Conservation (phyloP, 2,113 vertebrate genomes). For the Notarius lentiginosus region DNA sequence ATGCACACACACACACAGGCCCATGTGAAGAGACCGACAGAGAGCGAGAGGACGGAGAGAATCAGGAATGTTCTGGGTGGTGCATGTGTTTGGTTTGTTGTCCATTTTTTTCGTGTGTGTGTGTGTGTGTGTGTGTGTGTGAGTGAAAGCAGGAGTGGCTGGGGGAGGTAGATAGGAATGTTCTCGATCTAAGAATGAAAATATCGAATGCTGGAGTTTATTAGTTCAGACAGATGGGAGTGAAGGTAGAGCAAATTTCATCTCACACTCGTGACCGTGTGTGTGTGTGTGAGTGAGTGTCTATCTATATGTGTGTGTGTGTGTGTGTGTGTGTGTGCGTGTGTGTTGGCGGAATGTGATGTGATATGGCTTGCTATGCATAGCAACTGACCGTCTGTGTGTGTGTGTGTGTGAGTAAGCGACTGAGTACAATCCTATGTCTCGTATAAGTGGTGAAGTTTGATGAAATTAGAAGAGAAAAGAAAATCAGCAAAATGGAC, state of each 20-base stretch:
- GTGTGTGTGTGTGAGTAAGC: background rate
- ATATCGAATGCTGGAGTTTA: conserved; percentile 6
- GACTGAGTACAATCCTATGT: background rate
- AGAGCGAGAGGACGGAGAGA: conserved; percentile 5
- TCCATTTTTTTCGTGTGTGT: conserved; percentile 7
- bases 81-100: conserved; percentile 36
- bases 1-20: background rate
- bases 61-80: conserved; percentile 48
- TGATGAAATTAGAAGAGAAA: background rate
- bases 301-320: too few species aligned
- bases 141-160: conserved; percentile 53
- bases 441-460: background rate
- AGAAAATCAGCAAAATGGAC: background rate
- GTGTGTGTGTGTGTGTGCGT: conserved; percentile 19
- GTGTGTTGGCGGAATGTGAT: conserved; percentile 1
- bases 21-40: background rate
- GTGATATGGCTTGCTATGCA: conserved; percentile 23
- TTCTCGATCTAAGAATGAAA: conserved; percentile 39
- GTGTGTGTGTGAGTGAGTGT: background rate
- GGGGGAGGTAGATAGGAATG: conserved; percentile 47
- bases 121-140: conserved; percentile 35
- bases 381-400: background rate
- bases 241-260: conserved; percentile 26
- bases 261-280: background rate
- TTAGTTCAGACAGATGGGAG: background rate